These are phyloP conservation scores for Etheostoma nigrum DNA, from an alignment of 2,797 vertebrate genomes.

Conservation along the genomic window DNA sequence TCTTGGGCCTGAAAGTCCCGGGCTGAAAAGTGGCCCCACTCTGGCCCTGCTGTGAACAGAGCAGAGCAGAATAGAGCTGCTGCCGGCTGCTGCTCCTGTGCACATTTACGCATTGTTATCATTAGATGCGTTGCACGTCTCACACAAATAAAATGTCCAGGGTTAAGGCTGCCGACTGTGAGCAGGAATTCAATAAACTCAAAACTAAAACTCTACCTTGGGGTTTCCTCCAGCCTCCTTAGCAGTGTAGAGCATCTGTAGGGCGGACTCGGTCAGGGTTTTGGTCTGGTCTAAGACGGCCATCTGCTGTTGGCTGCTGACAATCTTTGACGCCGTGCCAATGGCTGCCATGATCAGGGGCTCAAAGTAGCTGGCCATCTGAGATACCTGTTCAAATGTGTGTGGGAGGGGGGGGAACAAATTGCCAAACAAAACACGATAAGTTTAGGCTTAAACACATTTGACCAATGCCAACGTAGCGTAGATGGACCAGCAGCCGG, in stretches of 20 bases:
- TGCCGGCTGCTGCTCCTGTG: no score
- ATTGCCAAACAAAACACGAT: neutral
- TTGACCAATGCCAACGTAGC: neutral
- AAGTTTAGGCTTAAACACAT: neutral
- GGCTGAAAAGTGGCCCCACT: no score
- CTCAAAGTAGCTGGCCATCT: slow-evolving; percentile 98
- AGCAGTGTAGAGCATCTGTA: slow-evolving; percentile 97
- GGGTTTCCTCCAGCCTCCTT: slow-evolving; percentile 98
- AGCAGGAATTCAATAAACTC: no score
- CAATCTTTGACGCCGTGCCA: slow-evolving; percentile 93
- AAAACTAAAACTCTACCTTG: slow-evolving; percentile 81
- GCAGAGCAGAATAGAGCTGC: no score
- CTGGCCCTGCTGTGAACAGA: no score
- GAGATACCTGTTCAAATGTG: slow-evolving; percentile 89
- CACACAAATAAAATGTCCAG: no score
- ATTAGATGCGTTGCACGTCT: no score
- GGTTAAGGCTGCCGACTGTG: no score
- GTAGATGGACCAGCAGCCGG: neutral
- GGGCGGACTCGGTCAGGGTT: slow-evolving; percentile 93
- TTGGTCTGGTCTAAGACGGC: slow-evolving; percentile 98
- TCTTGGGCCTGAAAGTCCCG: no score
- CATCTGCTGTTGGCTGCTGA: slow-evolving; percentile 99
- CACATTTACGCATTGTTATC: no score
- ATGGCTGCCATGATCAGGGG: slow-evolving; percentile 94
- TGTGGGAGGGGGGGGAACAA: neutral